A percentile compares a stretch with the other conserved stretches of the same genome.
phyloP scores from a whole-genome alignment of 1,140 invertebrate genomes.

The Bombus turneri region DNA sequence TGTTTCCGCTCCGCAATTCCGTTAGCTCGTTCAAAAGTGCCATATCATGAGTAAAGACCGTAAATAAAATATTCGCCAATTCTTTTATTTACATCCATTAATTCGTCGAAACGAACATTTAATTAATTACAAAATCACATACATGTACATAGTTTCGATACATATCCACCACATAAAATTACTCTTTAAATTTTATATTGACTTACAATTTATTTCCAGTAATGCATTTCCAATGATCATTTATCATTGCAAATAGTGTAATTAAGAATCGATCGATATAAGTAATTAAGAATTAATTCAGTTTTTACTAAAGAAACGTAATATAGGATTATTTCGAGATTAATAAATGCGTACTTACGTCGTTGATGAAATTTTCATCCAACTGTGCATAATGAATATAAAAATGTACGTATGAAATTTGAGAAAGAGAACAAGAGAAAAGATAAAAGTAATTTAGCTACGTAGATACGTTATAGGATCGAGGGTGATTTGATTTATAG shows the following conservation, averaged over 20 bases:
- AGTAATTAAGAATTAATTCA: not conserved
- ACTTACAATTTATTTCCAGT: not conserved
- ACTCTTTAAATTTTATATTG: not conserved
- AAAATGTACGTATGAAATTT: not conserved
- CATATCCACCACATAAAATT: not conserved
- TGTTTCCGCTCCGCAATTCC: not conserved
- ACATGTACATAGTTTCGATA: not conserved
- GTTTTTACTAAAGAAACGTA: not conserved
- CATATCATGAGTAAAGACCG: not conserved
- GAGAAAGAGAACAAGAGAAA: not conserved
- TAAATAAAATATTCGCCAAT: not conserved
- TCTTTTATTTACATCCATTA: not conserved
- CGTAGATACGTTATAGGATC: not conserved
- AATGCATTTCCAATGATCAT: not conserved
- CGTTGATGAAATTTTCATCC: not conserved
- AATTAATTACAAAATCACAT: not conserved
- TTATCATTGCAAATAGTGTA: not conserved
- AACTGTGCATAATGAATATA: not conserved
- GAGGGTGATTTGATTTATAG: constrained; percentile 43
- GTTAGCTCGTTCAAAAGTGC: not conserved
- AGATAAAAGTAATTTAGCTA: too few relatives aligned
- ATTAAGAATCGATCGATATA: not conserved
- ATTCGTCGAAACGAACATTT: not conserved
- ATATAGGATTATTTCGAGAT: not conserved
- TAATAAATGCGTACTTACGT: not conserved